phyloP scores from a whole-genome alignment of 2,888 invertebrate genomes.

The Sclerodermus sp. region DNA sequence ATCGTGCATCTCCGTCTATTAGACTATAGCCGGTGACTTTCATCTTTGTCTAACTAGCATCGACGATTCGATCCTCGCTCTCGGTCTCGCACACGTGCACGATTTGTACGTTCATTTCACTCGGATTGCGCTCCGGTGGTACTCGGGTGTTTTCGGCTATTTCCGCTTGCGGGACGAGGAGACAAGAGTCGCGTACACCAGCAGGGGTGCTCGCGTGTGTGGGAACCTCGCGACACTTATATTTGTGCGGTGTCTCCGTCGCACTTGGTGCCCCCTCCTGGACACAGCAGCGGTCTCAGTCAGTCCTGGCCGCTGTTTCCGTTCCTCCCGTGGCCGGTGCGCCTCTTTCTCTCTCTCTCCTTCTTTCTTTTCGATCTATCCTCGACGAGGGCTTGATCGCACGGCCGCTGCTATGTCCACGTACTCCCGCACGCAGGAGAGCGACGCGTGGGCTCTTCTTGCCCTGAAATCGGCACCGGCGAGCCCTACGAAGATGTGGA shows the following conservation, averaged over 20 bases:
- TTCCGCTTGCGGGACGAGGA: too few species aligned
- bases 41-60: too few species aligned
- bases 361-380: conserved; percentile 10
- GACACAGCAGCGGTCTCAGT: background rate
- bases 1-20: too few species aligned
- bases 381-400: conserved; percentile 7
- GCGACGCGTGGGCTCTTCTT: conserved; percentile 89
- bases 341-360: conserved; percentile 1
- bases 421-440: conserved; percentile 76
- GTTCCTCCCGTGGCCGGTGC: conserved; percentile 1
- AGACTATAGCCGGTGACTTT: too few species aligned
- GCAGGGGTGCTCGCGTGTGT: too few species aligned
- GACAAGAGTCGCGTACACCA: too few species aligned
- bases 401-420: conserved; percentile 62
- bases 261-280: too few species aligned
- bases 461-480: conserved; percentile 86
- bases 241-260: too few species aligned
- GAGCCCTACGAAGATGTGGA: conserved; percentile 83
- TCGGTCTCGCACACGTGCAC: background rate
- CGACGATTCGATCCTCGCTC: too few species aligned
- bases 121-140: too few species aligned
- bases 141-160: too few species aligned
- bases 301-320: background rate
- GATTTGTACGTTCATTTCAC: background rate
- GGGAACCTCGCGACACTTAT: too few species aligned